phyloP scores from a whole-genome alignment of 2,797 vertebrate species.

The Hydrolagus colliei region DNA sequence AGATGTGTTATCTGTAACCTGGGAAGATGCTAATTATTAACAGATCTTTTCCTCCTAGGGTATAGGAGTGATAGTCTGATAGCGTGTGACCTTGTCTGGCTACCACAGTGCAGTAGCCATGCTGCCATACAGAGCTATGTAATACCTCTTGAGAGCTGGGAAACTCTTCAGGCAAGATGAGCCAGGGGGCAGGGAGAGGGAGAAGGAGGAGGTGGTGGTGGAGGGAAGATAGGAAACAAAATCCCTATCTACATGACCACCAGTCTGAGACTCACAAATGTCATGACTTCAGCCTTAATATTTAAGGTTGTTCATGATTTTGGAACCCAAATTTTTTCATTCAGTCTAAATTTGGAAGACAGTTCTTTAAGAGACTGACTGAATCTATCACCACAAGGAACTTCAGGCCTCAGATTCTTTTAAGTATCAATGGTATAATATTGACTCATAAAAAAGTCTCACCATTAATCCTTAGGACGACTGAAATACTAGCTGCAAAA shows the following conservation, averaged over 20 bases:
- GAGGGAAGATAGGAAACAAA: slow-evolving; percentile 30
- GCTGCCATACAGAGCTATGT: slow-evolving; percentile 60
- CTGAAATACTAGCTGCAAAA: slow-evolving; percentile 61
- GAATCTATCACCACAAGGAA: too few species aligned
- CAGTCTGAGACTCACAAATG: slow-evolving; percentile 35
- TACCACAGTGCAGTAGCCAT: slow-evolving; percentile 51
- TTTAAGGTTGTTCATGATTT: slow-evolving; percentile 36
- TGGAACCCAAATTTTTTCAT: too few species aligned
- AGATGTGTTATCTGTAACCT: slow-evolving; percentile 58
- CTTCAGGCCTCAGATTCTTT: slow-evolving; percentile 1
- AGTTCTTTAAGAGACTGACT: too few species aligned
- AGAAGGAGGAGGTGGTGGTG: background rate
- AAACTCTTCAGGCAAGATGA: slow-evolving; percentile 49
- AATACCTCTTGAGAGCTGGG: slow-evolving; percentile 62
- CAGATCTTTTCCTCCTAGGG: slow-evolving; percentile 62
- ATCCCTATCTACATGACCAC: slow-evolving; percentile 36
- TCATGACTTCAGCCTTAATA: slow-evolving; percentile 38
- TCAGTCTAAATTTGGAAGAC: too few species aligned
- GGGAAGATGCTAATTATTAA: slow-evolving; percentile 68
- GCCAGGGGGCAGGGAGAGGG: too few species aligned
- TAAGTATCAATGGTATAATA: slow-evolving; percentile 56
- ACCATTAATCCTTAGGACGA: slow-evolving; percentile 54
- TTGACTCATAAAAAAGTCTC: slow-evolving; percentile 65
- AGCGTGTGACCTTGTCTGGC: slow-evolving; percentile 64
- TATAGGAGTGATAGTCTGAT: slow-evolving; percentile 63